phyloP scores from a whole-genome alignment of 2,888 invertebrate genomes.

The Xanthia togata region DNA sequence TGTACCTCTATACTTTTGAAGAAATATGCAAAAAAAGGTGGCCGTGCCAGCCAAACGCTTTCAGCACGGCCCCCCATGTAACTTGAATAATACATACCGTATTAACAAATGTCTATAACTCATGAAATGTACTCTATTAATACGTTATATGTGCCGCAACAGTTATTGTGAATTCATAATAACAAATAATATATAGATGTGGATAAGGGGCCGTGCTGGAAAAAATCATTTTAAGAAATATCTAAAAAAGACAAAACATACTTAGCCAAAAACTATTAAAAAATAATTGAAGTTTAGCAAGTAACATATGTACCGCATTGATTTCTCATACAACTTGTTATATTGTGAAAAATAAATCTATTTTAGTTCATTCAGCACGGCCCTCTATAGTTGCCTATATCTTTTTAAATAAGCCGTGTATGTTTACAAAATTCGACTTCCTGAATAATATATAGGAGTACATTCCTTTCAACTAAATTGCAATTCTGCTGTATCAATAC shows the following conservation, averaged over 20 bases:
- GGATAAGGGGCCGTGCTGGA: slow-evolving; percentile 29
- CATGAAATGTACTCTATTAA: too few species aligned
- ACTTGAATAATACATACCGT: too few species aligned
- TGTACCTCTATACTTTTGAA: slow-evolving; percentile 27
- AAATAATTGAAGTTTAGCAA: slow-evolving; percentile 29
- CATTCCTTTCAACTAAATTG: slow-evolving; percentile 34
- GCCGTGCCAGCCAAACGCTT: slow-evolving; percentile 29
- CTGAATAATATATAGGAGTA: slow-evolving; percentile 34
- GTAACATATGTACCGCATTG: slow-evolving; percentile 8
- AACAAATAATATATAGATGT: too few species aligned
- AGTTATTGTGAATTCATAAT: too few species aligned
- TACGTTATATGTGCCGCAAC: too few species aligned
- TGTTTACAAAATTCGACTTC: slow-evolving; percentile 34
- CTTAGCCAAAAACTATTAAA: slow-evolving; percentile 36
- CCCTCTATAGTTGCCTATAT: too few species aligned
- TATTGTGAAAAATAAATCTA: slow-evolving; percentile 17
- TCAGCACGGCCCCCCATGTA: slow-evolving; percentile 30
- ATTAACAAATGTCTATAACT: too few species aligned
- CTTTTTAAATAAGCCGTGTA: slow-evolving; percentile 14
- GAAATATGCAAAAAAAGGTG: slow-evolving; percentile 3
- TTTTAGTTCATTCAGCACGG: slow-evolving; percentile 15
- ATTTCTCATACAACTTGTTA: slow-evolving; percentile 28
- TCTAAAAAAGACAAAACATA: slow-evolving; percentile 20
- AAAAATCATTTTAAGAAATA: slow-evolving; percentile 25
- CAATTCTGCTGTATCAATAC: slow-evolving; percentile 30